These are phyloP conservation scores for Silvanus unidentatus DNA, from an alignment of 2,888 invertebrate species.

Conservation along the genomic window DNA sequence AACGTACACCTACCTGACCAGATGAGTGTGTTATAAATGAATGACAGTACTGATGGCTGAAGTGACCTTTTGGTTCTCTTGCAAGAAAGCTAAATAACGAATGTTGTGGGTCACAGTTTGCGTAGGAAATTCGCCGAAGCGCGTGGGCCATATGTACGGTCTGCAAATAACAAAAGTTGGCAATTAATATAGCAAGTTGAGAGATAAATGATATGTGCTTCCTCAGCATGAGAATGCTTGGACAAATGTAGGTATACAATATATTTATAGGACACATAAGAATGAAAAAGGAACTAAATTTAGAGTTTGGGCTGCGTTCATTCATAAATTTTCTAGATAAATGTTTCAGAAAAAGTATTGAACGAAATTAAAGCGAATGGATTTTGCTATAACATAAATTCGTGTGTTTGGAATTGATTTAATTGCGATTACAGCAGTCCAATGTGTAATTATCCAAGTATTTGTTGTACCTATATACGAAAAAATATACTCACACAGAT, in stretches of 20 bases:
- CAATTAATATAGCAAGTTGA: conserved; percentile 12
- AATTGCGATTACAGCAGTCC: too few species aligned
- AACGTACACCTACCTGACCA: conserved; percentile 64
- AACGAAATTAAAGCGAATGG: neutral
- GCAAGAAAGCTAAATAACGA: conserved; percentile 77
- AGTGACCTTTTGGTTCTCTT: conserved; percentile 62
- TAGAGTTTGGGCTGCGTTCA: neutral
- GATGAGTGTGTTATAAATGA: conserved; percentile 71
- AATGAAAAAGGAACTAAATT: neutral
- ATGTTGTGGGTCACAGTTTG: conserved; percentile 75
- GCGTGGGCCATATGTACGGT: conserved; percentile 79
- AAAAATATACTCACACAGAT: too few species aligned
- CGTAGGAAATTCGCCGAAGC: conserved; percentile 76
- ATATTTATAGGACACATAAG: conserved; percentile 3
- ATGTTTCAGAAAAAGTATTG: neutral
- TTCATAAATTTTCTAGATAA: conserved; percentile 4
- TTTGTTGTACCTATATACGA: too few species aligned
- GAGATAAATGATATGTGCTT: conserved; percentile 17
- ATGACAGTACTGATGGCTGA: conserved; percentile 72
- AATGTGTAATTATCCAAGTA: too few species aligned
- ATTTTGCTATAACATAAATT: too few species aligned
- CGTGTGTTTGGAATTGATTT: too few species aligned
- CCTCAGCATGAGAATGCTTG: conserved; percentile 13
- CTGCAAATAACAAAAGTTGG: conserved; percentile 45
- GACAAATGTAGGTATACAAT: conserved; percentile 12